Percentiles rank a stretch among this genome's conserved stretches.
Evolutionary conservation across 1,140 invertebrate species (phyloP).

Genomic region (Coenobita brevimanus): DNA sequence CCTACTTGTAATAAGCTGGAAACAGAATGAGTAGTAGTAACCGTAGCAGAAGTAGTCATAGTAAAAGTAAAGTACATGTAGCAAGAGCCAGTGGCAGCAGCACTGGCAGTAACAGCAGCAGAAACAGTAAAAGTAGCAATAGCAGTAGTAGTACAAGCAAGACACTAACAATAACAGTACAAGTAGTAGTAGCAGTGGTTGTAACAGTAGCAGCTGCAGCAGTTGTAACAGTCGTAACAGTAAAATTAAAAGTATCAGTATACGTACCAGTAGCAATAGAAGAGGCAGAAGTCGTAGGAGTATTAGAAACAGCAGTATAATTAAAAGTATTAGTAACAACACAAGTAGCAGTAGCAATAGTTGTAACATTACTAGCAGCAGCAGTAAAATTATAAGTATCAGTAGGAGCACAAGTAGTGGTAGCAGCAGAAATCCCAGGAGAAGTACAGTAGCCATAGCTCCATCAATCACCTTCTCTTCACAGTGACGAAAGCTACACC

Average conservation of each 20-base stretch:
- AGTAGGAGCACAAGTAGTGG: background rate
- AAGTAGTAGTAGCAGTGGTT: background rate
- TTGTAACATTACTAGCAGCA: background rate
- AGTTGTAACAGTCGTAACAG: too few relatives aligned
- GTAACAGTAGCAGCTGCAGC: constrained; percentile 1
- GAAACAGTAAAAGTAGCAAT: background rate
- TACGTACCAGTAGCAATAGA: background rate
- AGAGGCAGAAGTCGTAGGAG: background rate
- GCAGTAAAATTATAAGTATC: background rate
- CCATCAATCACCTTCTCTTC: background rate
- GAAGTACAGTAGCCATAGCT: too few relatives aligned
- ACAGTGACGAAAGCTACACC: background rate
- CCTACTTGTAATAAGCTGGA: too few relatives aligned
- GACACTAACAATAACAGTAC: background rate
- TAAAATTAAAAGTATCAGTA: background rate
- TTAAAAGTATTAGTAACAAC: background rate
- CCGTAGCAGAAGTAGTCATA: too few relatives aligned
- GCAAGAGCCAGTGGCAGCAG: too few relatives aligned
- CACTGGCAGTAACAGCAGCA: background rate
- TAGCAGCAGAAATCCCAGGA: too few relatives aligned
- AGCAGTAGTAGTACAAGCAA: background rate
- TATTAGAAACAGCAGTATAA: background rate
- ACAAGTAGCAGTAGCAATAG: background rate
- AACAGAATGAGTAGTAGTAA: too few relatives aligned
- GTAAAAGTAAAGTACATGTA: too few relatives aligned